Base-by-base conservation (phyloP, 1,140 invertebrate species). In the Phortica variegata region DNA sequence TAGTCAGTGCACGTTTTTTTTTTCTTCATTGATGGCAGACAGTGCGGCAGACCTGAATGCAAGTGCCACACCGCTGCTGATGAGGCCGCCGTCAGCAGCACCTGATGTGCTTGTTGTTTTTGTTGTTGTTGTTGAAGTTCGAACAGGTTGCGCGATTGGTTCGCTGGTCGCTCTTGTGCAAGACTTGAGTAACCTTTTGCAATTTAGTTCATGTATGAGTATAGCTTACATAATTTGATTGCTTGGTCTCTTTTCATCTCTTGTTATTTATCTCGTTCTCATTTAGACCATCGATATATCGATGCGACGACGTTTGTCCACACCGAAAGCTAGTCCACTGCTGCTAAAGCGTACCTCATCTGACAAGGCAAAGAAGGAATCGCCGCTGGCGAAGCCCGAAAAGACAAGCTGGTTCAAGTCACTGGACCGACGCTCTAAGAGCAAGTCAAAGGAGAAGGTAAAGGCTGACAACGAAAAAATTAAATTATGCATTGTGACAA, bases 281-380 rank as follows among this genome's bases (percentile, higher is more conserved):
- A 37, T 12, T 20, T 39, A 76, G 65, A 59, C 58, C 46, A 61
- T 60, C 38, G 73, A 75, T 50, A 76, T 76, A 49, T 74, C 82
- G 55, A 84, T 83, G 69, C 81, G 86, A 55, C 81, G 86, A 52
- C 80, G 87, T 42, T 75, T 88, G 49, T 86, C 86, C 39, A 87
- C 86, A 10, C 86, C 87, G 20, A 86, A 83, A 71, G 84, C 85
- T 53, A 86, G 85, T 60, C 86, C 86, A 3, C 29, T 76, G 48
- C 54, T 75, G 55, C 32, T 73, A 20, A 75, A 76, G 54, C 69
- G 73, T 34, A 70, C 58, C 46, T 48, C 61, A 26, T 58, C 61
- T 3, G 70, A 73, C 19, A 75, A 75, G 54, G 54, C 63, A 41
- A 46, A 45, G 23, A 60, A 62, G 59, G 51, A 53, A 33, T 13